Conservation (phyloP, 2,888 invertebrate genomes). For the Acrobasis suavella region DNA sequence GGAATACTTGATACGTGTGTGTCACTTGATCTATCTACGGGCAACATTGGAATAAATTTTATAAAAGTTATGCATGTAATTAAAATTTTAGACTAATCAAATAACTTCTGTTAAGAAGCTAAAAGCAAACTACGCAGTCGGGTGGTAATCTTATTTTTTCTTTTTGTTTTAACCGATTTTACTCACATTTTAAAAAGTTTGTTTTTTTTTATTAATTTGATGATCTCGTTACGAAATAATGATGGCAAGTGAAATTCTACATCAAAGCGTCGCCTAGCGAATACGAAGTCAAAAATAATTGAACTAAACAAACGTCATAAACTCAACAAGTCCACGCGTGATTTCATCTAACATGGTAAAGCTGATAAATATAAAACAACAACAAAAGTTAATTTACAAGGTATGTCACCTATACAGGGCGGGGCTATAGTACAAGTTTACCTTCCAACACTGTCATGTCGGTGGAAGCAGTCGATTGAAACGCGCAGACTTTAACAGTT, state of each 20-base stretch:
- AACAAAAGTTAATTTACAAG: conserved; percentile 59
- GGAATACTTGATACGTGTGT: too few species aligned
- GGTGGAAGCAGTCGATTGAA: conserved; percentile 28
- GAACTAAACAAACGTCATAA: background rate
- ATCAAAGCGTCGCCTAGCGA: background rate
- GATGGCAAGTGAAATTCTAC: background rate
- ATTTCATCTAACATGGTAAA: conserved; percentile 52
- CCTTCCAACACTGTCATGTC: conserved; percentile 35
- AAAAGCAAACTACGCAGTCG: background rate
- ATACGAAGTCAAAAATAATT: background rate
- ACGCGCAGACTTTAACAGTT: conserved; percentile 20
- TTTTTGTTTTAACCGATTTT: background rate
- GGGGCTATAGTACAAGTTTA: conserved; percentile 32
- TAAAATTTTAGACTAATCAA: too few species aligned
- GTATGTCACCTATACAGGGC: conserved; percentile 47
- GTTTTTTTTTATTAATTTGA: too few species aligned
- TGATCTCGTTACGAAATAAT: background rate
- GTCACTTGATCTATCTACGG: too few species aligned
- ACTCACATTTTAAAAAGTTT: background rate
- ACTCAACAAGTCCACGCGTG: conserved; percentile 47
- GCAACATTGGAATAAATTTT: too few species aligned
- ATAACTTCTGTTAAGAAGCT: background rate
- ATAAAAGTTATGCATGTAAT: too few species aligned
- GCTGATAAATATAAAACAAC: conserved; percentile 58
- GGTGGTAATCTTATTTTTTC: background rate